Evolutionary conservation across 1,140 invertebrate species (phyloP).

Genomic region (Planococcus citri): DNA sequence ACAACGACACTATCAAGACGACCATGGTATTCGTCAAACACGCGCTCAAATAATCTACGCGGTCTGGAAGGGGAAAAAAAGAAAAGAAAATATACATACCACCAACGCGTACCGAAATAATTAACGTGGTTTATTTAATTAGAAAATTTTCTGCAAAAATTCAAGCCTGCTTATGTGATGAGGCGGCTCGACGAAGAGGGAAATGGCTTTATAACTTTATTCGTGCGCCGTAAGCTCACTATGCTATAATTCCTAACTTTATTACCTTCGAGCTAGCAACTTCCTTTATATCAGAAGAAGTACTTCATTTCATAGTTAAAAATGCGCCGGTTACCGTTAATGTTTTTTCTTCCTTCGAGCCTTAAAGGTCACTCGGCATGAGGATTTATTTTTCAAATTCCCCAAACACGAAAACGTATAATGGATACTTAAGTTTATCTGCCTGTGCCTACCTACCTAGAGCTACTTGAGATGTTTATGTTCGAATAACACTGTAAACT

Average conservation of each 20-base stretch:
- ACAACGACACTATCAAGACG: not conserved
- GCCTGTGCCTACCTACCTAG: no score
- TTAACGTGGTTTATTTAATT: not conserved
- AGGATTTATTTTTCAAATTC: not conserved
- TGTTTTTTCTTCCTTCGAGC: not conserved
- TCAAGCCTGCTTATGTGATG: not conserved
- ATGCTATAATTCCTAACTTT: not conserved
- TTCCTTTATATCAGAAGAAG: not conserved
- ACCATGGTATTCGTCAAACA: not conserved
- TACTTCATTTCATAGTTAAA: not conserved
- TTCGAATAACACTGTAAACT: not conserved
- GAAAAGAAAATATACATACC: not conserved
- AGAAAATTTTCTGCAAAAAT: not conserved
- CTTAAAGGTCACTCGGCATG: not conserved
- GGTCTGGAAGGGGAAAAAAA: no score
- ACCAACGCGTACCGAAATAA: not conserved
- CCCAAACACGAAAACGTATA: not conserved
- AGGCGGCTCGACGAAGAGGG: not conserved
- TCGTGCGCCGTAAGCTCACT: not conserved
- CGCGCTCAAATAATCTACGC: not conserved
- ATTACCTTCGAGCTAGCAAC: not conserved
- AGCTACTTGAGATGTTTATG: no score
- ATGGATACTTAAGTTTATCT: no score
- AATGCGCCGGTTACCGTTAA: not conserved
- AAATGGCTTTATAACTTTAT: conserved; percentile 8